Base-by-base conservation (phyloP, 1,140 invertebrate genomes). In the Acromyrmex echinatior region DNA sequence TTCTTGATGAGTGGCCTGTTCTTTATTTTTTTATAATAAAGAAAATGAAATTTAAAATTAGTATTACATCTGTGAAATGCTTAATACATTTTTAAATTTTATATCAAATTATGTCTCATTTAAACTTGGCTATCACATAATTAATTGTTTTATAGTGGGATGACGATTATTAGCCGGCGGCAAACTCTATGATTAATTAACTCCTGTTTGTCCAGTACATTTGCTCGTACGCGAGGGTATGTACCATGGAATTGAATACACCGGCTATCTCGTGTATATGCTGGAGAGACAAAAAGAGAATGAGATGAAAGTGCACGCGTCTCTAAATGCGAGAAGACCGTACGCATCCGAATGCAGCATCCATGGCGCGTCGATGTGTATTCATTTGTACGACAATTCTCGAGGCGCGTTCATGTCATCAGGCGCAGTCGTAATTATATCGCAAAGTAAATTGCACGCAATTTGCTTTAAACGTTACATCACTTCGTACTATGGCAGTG, bases 161-260 rank as follows among this genome's bases (percentile, higher is more conserved):
- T 28, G 21, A 28, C 49, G 21, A 63, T 51, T 18, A 63, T 39
- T 58, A 76, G n/a, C 14, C 18, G 39, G 28, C 18, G 21, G 70
- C 80, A 10, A 58, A 63, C 70, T 74, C 31, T 35, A 49, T 84
- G 70, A 84, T 84, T 84, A 76, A 84, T 84, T 84, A 84, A 56
- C 39, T 62, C 56, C 53, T 76, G 80, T 84, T 84, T 84, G 63
- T 74, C 56, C 18, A 31, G 56, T 25, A 25, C 45, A 62, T 74
- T 62, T 39, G 39, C 39, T 12, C 62, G 39, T 51, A 63, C 70
- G 39, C 6, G 21, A 16, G 45, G 14, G n/a, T 35, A 39, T 80
- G 28, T 63, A 63, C 56, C 25, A 10, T 35, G 58, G 39, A 58
- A 62, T 49, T 76, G 70, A 84, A 51, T 74, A 39, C 16, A 31